Percentiles rank a stretch among this genome's conserved stretches.
Conservation (phyloP, 1,140 invertebrate species). For the Leucophenga varia region DNA sequence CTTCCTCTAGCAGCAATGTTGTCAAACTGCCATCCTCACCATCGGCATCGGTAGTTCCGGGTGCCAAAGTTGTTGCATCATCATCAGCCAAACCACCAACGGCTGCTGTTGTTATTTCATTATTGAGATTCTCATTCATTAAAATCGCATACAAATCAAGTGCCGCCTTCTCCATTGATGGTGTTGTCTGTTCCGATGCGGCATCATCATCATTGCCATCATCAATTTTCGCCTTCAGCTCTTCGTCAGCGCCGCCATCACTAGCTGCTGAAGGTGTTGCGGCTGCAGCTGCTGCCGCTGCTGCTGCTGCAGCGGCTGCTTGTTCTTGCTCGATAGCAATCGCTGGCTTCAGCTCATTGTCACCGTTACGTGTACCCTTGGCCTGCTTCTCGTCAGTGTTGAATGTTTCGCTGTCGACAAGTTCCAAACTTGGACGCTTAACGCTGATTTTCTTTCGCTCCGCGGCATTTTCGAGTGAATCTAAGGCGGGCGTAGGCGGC, state of each 20-base stretch:
- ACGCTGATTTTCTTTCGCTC: slow-evolving; percentile 57
- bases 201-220: slow-evolving; percentile 48
- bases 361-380: slow-evolving; percentile 43
- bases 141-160: slow-evolving; percentile 77
- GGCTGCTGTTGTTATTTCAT: slow-evolving; percentile 57
- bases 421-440: slow-evolving; percentile 68
- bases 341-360: slow-evolving; percentile 46
- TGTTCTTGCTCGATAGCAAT: slow-evolving; percentile 41
- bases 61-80: slow-evolving; percentile 46
- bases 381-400: slow-evolving; percentile 67
- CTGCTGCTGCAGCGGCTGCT: slow-evolving; percentile 24
- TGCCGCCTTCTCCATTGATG: slow-evolving; percentile 77
- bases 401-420: slow-evolving; percentile 78
- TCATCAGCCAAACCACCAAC: slow-evolving; percentile 25
- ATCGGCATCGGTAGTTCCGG: slow-evolving; percentile 52
- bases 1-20: slow-evolving; percentile 32
- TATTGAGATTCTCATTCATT: slow-evolving; percentile 72
- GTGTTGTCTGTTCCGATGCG: slow-evolving; percentile 63
- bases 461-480: slow-evolving; percentile 55
- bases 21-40: slow-evolving; percentile 57
- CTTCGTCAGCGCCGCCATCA: slow-evolving; percentile 29
- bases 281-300: slow-evolving; percentile 29
- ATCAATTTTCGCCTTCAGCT: slow-evolving; percentile 8
- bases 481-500: slow-evolving; percentile 40
- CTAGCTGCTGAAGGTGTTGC: slow-evolving; percentile 18